A percentile compares a stretch with the other conserved stretches of the same genome.
phyloP scores from a whole-genome alignment of 2,797 vertebrate species.

The Gallinago solitaria region DNA sequence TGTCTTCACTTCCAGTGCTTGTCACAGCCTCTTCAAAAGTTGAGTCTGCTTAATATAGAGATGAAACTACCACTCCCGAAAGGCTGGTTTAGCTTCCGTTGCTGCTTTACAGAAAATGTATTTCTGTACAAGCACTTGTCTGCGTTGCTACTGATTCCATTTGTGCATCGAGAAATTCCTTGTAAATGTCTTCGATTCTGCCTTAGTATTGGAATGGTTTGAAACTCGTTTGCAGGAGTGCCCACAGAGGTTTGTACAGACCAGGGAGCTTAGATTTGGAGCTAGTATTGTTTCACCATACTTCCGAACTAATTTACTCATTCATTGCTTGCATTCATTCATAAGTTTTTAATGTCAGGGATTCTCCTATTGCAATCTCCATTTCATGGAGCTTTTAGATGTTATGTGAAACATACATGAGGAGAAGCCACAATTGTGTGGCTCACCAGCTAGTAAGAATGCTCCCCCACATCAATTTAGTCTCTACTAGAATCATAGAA shows the following conservation, averaged over 20 bases:
- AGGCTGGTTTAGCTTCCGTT: background rate
- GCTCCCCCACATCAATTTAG: background rate
- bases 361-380: background rate
- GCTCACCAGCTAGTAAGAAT: background rate
- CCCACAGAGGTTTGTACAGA: background rate
- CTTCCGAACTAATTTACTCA: background rate
- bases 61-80: background rate
- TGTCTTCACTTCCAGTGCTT: background rate
- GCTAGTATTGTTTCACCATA: background rate
- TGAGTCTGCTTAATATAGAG: background rate
- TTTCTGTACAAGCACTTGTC: background rate
- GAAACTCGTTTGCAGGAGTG: background rate
- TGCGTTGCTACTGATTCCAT: background rate
- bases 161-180: background rate
- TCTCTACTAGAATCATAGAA: background rate
- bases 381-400: background rate
- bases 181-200: background rate
- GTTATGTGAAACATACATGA: background rate
- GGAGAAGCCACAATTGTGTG: background rate
- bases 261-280: background rate
- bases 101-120: background rate
- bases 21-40: background rate
- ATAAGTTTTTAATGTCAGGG: background rate
- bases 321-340: background rate
- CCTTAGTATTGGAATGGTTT: background rate